Evolutionary conservation across 2,113 vertebrate species (phyloP), one percentile per base, ranked within the genome.

Genomic region (Perognathus longimembris): DNA sequence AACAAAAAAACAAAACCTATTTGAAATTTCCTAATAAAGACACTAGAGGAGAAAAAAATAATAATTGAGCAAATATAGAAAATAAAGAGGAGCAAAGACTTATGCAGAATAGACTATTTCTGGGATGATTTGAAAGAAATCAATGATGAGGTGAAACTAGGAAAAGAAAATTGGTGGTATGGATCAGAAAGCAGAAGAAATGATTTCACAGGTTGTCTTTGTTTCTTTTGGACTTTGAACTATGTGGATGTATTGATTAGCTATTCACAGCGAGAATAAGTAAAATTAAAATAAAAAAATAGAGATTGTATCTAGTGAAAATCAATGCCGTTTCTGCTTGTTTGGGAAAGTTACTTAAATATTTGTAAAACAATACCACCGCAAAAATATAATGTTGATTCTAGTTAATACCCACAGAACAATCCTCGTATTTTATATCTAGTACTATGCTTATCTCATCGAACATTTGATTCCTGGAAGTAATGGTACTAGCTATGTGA

Each of bases 311-410:
- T 40, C 45, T 79, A 79, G 50, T 85, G 79, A 82, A 93, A 88
- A 78, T 88, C 82, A 89, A 91, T 91, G 66, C 34, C 12, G 5
- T 88, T 90, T 92, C 82, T 93, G 28, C 42, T 87, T 32, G 73
- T 86, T 90, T 92, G 40, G 38, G 86, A 94, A 84, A 78, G 64
- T 82, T 89, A 76, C 80, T 78, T 91, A 77, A 90, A 80, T 74
- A 93, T 94, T 80, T 91, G 63, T 81, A 89, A 71, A 89, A 81
- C 59, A 70, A 40, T 24, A 59, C 7, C 59, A 70, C 24, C 79
- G 92, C 14, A 63, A 71, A 89, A 85, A 64, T 84, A 50, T 36
- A 66, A 40, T 17, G 28, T 76, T 0, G 4, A 61, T 69, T 80
- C 63, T 40, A 45, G 78, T 80, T 76, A 92, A 77, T 32, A 59